phyloP scores from a whole-genome alignment of 92 coral and sea anemone species.

The Desmophyllum pertusum region DNA sequence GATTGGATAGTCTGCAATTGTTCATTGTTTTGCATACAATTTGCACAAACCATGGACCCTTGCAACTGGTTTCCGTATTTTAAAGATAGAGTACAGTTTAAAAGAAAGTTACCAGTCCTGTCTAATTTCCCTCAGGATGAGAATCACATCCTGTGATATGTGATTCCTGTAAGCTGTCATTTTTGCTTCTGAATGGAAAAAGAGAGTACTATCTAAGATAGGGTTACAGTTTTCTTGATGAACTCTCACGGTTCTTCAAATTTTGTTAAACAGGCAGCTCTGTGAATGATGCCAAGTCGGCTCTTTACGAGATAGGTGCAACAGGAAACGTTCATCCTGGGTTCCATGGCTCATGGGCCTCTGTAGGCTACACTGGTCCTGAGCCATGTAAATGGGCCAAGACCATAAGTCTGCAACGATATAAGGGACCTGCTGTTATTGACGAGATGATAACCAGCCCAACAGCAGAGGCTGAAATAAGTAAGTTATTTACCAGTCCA shows the following conservation, averaged over 20 bases:
- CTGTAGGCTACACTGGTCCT: conserved; percentile 98
- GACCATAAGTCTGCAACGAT: conserved; percentile 72
- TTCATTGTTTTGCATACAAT: too few relatives aligned
- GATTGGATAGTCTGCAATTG: too few relatives aligned
- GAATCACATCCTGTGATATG: not conserved
- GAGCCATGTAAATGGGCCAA: conserved; percentile 92
- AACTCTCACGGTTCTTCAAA: not conserved
- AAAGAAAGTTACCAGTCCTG: too few relatives aligned
- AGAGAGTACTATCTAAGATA: not conserved
- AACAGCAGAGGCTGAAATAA: conserved; percentile 85
- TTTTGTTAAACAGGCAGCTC: conserved; percentile 71
- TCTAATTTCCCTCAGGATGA: too few relatives aligned
- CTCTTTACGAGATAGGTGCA: conserved; percentile 80
- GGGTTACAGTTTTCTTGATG: not conserved
- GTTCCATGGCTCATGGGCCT: conserved; percentile 98
- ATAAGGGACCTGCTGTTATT: conserved; percentile 93
- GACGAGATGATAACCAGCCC: conserved; percentile 92
- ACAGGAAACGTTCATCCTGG: conserved; percentile 98
- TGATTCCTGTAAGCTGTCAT: not conserved
- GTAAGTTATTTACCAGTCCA: conserved; percentile 52
- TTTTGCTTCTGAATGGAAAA: not conserved
- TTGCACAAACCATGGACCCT: too few relatives aligned
- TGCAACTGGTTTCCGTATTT: too few relatives aligned
- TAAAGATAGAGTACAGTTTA: too few relatives aligned
- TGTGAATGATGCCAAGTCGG: conserved; percentile 88